These are phyloP conservation scores for Naso thynnoides DNA, from an alignment of 2,797 vertebrate genomes.

Conservation along the genomic window DNA sequence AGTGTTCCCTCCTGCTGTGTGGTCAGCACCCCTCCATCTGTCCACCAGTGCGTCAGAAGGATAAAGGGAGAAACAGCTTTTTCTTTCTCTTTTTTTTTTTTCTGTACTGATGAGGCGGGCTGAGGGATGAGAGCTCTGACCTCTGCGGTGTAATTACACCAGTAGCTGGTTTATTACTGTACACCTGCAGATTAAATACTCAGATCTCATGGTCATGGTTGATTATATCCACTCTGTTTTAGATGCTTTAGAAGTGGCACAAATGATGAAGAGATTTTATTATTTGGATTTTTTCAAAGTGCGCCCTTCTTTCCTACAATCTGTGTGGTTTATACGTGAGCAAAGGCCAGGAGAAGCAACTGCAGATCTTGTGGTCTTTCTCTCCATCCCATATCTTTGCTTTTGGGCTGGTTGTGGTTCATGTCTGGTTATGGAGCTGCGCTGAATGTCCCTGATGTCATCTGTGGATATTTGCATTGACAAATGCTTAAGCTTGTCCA, in stretches of 20 bases:
- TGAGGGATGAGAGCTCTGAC: constrained; percentile 53
- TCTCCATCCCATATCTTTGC: neutral
- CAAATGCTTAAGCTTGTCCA: constrained; percentile 52
- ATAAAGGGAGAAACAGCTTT: constrained; percentile 40
- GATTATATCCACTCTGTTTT: constrained; percentile 20
- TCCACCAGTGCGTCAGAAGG: constrained; percentile 51
- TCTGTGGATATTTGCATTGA: constrained; percentile 61
- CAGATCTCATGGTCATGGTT: constrained; percentile 27
- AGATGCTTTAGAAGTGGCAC: constrained; percentile 28
- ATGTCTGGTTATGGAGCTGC: constrained; percentile 39
- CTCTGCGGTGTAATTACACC: constrained; percentile 65
- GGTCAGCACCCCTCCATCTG: constrained; percentile 66
- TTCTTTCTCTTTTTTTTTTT: neutral
- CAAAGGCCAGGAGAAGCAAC: constrained; percentile 11
- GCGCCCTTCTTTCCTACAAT: constrained; percentile 7
- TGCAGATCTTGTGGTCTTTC: neutral
- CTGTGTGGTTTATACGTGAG: neutral
- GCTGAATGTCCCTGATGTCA: constrained; percentile 36
- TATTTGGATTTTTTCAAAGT: constrained; percentile 2
- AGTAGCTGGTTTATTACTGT: constrained; percentile 50
- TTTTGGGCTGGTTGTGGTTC: constrained; percentile 46
- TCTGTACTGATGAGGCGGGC: constrained; percentile 26
- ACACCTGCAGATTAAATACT: constrained; percentile 49
- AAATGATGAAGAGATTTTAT: constrained; percentile 3
- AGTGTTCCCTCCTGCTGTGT: constrained; percentile 56